These are phyloP conservation scores for Colossoma macropomum DNA, from an alignment of 2,113 vertebrate genomes.

Conservation along the genomic window DNA sequence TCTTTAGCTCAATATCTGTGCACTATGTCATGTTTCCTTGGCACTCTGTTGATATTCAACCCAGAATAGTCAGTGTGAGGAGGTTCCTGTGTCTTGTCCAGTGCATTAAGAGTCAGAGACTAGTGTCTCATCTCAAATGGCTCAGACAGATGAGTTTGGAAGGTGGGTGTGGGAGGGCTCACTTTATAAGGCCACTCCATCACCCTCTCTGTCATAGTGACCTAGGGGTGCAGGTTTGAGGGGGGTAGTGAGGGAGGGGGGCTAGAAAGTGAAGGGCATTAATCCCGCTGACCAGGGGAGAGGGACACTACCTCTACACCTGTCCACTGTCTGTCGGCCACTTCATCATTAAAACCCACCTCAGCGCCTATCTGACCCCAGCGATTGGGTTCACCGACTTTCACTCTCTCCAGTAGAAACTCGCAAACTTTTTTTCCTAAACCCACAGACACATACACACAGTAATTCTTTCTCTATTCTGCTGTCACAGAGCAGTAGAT, in stretches of 20 bases:
- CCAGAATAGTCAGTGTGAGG: neutral
- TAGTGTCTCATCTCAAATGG: conserved; percentile 32
- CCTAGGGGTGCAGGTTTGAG: neutral
- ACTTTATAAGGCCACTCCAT: conserved; percentile 19
- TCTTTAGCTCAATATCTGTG: no score
- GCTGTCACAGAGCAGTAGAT: conserved; percentile 42
- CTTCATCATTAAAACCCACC: conserved; percentile 29
- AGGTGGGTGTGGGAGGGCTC: neutral
- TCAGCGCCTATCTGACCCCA: conserved; percentile 28
- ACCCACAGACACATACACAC: conserved; percentile 9
- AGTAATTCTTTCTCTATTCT: conserved; percentile 16
- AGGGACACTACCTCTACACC: conserved; percentile 43
- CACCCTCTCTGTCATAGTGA: conserved; percentile 29
- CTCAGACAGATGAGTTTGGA: conserved; percentile 38
- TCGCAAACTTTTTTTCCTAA: neutral
- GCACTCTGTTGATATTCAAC: no score
- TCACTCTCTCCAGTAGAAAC: conserved; percentile 2
- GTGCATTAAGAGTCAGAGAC: conserved; percentile 28
- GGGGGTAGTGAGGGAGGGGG: neutral
- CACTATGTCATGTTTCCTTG: no score
- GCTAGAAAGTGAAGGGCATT: conserved; percentile 22
- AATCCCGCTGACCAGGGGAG: conserved; percentile 27
- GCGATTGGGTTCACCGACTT: conserved; percentile 39
- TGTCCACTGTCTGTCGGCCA: conserved; percentile 7
- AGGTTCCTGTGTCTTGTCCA: neutral